These are phyloP conservation scores for Augiades crinisus DNA, from an alignment of 2,888 invertebrate species.

Conservation along the genomic window DNA sequence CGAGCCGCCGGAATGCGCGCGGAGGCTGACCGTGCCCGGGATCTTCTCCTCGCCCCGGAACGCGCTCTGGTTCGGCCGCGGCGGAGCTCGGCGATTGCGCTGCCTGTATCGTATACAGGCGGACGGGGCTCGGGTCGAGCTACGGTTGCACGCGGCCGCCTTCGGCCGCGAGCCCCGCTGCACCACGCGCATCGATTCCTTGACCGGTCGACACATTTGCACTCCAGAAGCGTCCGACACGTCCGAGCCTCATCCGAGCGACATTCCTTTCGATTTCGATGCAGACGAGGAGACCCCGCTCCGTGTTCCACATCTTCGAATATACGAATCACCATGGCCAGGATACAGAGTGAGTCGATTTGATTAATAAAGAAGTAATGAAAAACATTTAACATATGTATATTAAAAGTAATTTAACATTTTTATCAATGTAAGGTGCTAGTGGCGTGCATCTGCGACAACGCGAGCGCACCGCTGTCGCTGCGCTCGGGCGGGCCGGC, in stretches of 20 bases:
- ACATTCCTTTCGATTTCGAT: constrained; percentile 40
- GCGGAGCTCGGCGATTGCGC: constrained; percentile 88
- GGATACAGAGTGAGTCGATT: constrained; percentile 77
- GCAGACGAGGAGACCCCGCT: constrained; percentile 62
- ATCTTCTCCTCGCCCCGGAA: constrained; percentile 89
- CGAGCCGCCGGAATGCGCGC: constrained; percentile 57
- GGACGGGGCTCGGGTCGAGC: constrained; percentile 83
- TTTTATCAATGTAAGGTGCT: constrained; percentile 67
- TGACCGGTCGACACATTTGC: constrained; percentile 83
- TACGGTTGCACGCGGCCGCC: constrained; percentile 85
- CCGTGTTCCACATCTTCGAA: constrained; percentile 76
- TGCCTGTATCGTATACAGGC: constrained; percentile 90
- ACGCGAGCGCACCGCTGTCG: constrained; percentile 67
- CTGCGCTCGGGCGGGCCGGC: constrained; percentile 60
- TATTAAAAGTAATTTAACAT: background rate
- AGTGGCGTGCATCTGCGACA: constrained; percentile 91
- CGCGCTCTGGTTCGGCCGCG: constrained; percentile 91
- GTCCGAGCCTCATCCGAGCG: constrained; percentile 37
- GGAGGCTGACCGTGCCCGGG: constrained; percentile 61
- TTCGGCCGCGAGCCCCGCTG: constrained; percentile 84
- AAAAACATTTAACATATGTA: no score
- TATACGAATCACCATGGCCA: constrained; percentile 87
- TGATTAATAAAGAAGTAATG: background rate
- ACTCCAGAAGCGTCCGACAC: constrained; percentile 44
- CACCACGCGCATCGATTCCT: constrained; percentile 85